Base-by-base conservation (phyloP, 2,113 vertebrate genomes). In the Microtus ochrogaster region DNA sequence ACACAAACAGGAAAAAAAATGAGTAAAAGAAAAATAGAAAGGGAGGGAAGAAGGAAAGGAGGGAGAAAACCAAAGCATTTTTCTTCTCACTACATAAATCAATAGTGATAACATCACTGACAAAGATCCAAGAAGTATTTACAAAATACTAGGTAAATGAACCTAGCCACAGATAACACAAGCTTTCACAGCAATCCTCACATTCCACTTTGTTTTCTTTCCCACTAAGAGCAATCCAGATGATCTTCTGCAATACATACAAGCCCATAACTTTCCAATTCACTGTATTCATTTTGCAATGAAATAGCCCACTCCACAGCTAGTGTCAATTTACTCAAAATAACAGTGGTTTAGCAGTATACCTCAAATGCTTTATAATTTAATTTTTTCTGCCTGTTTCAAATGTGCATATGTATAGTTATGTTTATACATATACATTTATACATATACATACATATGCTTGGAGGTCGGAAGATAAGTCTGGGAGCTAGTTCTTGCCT, bases 201-300 rank as follows among this genome's bases (percentile, higher is more conserved):
- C 52, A 7, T 82, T 66, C 76, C 26, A 55, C 4, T 55, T 86
- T 72, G 61, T 52, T 78, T 97, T 89, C 58, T 66, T 61, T 96
- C 52, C 22, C 47, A 72, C 61, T 90, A 86, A 63, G 79, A 76
- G 39, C 19, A 94, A 81, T 61, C 28, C 26, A 89, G 47, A 76
- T 91, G 30, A 83, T 79, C 66, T 74, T 92, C 36, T 65, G 49
- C 17, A 66, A 44, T 76, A 30, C 61, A 85, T 44, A 89, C 5
- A 89, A 58, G 26, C 19, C 52, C 63, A 8, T 68, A 12, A 66
- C 89, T 93, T 95, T 93, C 39, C 77, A 84, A 93, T 89, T 79
- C 61, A 30, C 21, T n/a, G 19, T 86, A 61, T 19, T 30, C 41
- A 49, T 81, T 85, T 94, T 44, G 58, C 78, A 76, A 89, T 85